Evolutionary conservation across 2,113 vertebrate genomes (phyloP), one percentile per base, ranked within the genome.

Genomic region (Stictonetta naevosa): DNA sequence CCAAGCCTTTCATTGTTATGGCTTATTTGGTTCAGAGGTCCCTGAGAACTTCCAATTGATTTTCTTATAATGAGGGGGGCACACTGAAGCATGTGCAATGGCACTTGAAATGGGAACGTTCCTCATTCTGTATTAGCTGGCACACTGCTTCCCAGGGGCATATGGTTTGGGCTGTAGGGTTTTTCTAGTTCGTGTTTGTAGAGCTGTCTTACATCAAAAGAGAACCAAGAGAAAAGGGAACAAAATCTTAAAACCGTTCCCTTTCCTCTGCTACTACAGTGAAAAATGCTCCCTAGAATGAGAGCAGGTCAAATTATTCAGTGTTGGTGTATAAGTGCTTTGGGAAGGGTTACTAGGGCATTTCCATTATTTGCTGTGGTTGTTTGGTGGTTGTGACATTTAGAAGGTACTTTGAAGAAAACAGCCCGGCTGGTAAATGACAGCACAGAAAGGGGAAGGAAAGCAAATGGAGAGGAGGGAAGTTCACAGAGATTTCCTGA

Each of bases 371-470:
- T 92, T 96, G 88, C 96, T 89, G 81, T 36, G 88, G 91, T 77
- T 88, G 67, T 63, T 92, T 80, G 79, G 85, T 56, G 92, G 78
- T 76, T 94, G 95, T 94, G 95, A 96, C 93, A 93, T 96, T 96
- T 95, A 84, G 86, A 92, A 75, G 92, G 91, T 94, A 85, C 88
- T 97, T 96, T 87, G 91, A 93, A 95, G 92, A 96, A 96, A 96
- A 92, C 7, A 91, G 71, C 78, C 88, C 2, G 6, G 75, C 91
- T 93, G 88, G 77, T 93, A 96, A 91, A 92, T 88, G 93, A 93
- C 92, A 93, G 92, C 76, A 88, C 60, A 92, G 79, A 95, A 96
- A 93, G 87, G 67, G 86, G 93, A 94, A 96, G 88, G 84, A 63
- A 94, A 87, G 95, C 96, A 95, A 95, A 94, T 91, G 90, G 92